These are phyloP conservation scores for Isoperla grammatica DNA, from an alignment of 2,888 invertebrate species.

Conservation along the genomic window DNA sequence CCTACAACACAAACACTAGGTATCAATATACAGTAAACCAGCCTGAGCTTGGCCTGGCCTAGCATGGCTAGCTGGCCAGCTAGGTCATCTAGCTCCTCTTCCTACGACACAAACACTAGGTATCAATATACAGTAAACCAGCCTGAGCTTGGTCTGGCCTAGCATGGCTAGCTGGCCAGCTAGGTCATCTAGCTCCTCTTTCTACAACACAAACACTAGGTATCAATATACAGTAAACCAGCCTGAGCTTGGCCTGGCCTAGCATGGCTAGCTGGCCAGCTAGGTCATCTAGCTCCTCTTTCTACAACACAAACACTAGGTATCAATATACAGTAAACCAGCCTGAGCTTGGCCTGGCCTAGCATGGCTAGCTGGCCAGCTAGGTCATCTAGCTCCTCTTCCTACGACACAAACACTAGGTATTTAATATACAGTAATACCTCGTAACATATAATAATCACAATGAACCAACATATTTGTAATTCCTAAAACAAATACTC, in stretches of 20 bases:
- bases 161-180: slow-evolving; percentile 68
- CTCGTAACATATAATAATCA: too few relatives aligned
- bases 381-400: slow-evolving; percentile 93
- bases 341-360: slow-evolving; percentile 85
- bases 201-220: slow-evolving; percentile 42
- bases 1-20: slow-evolving; percentile 81
- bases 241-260: slow-evolving; percentile 85
- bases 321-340: too few relatives aligned
- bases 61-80: slow-evolving; percentile 68
- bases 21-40: too few relatives aligned
- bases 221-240: too few relatives aligned
- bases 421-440: too few relatives aligned
- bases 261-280: slow-evolving; percentile 68
- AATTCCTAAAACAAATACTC: too few relatives aligned
- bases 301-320: slow-evolving; percentile 43
- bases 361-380: slow-evolving; percentile 68
- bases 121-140: slow-evolving; percentile 97
- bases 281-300: slow-evolving; percentile 93
- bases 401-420: slow-evolving; percentile 43
- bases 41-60: slow-evolving; percentile 85
- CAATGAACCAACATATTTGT: too few relatives aligned
- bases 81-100: slow-evolving; percentile 93
- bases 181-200: slow-evolving; percentile 91
- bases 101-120: slow-evolving; percentile 43
- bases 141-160: slow-evolving; percentile 85